A percentile compares a stretch with the other conserved stretches of the same genome.
Evolutionary conservation across 2,113 vertebrate genomes (phyloP).

Genomic region (Tringa solitaria): DNA sequence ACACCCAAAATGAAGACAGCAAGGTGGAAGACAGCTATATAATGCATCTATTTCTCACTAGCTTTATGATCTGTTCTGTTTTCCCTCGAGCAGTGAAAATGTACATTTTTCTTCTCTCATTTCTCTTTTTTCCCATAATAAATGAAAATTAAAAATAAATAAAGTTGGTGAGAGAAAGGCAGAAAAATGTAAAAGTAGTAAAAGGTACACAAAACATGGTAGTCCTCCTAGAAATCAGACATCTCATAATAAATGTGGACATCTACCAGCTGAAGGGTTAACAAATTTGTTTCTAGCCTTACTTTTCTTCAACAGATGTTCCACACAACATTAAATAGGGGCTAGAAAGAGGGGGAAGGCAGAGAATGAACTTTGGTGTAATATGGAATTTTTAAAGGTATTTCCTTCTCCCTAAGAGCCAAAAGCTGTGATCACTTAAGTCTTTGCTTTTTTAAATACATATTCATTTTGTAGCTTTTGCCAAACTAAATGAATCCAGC

Average conservation of each 20-base stretch:
- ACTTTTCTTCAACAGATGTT: constrained; percentile 38
- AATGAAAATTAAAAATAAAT: not conserved
- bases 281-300: constrained; percentile 32
- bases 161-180: not conserved
- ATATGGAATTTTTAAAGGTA: constrained; percentile 68
- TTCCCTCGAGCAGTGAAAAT: not conserved
- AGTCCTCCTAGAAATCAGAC: not conserved
- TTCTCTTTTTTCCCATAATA: not conserved
- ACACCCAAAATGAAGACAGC: not conserved
- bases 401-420: constrained; percentile 68
- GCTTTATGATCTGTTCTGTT: not conserved
- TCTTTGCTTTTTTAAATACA: constrained; percentile 60
- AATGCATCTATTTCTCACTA: not conserved
- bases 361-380: not conserved
- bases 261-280: constrained; percentile 27
- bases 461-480: constrained; percentile 72
- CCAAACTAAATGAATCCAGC: constrained; percentile 74
- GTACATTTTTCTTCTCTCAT: not conserved
- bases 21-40: not conserved
- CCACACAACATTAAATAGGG: constrained; percentile 16
- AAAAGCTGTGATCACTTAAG: constrained; percentile 63
- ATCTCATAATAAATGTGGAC: not conserved
- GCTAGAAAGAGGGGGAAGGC: not conserved
- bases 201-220: not conserved
- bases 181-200: not conserved